Evolutionary conservation across 2,113 vertebrate species (phyloP), one percentile per base, ranked within the genome.

Genomic region (Aphyosemion australe): DNA sequence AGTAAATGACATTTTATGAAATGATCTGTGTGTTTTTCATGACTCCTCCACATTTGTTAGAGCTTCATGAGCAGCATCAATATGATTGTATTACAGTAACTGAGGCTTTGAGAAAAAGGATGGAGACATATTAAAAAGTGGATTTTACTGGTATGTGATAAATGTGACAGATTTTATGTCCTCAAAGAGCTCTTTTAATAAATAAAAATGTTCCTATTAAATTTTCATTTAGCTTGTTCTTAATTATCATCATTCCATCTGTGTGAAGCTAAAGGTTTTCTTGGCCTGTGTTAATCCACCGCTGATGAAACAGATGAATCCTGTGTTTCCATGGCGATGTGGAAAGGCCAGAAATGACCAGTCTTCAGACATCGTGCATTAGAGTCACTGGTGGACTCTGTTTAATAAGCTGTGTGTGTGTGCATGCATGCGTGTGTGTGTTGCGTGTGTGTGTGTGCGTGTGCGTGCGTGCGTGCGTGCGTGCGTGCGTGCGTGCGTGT

Each of bases 251-350:
- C 45, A n/a, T n/a, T 47, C 31, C n/a, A 54, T 12, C 49, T 48
- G 15, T 43, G 42, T 66, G 37, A 76, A 82, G 63, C 52, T n/a
- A 52, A 52, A 62, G 26, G 58, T 52, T 20, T 70, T 66, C 15
- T 64, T 52, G 57, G 69, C 58, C 65, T 79, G 53, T 19, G 1
- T 69, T 46, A 56, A 66, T 67, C 59, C 20, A 6, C 62, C 55
- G 77, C 72, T 69, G 79, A 74, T 83, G 78, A 76, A 58, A 31
- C 42, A 65, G 66, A 65, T 57, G 66, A 65, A 70, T 76, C 59
- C 57, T 66, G 81, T 79, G 86, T 90, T 87, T 79, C 87, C 89
- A 88, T 90, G 84, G 83, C 50, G 2, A 89, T 85, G 66, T 37
- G 26, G 54, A 80, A 65, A 80, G 61, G 62, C 70, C 58, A 54